Evolutionary conservation across 2,888 invertebrate genomes (phyloP).

Genomic region (Dioctria rufipes): DNA sequence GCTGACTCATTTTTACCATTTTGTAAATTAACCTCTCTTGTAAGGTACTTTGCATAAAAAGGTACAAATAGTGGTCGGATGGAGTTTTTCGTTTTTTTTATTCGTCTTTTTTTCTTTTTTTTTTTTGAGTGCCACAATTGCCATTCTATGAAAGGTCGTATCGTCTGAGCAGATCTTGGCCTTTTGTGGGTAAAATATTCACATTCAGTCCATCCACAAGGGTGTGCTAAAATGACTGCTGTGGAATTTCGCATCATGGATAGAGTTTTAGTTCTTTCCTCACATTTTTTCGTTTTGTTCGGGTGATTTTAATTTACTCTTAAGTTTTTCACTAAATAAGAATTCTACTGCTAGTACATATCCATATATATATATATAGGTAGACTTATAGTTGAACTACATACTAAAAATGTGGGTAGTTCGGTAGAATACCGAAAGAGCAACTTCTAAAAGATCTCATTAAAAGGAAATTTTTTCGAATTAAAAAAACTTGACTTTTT

Average conservation of each 20-base stretch:
- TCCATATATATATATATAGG: no score
- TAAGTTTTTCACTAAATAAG: constrained; percentile 2
- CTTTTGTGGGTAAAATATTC: constrained; percentile 3
- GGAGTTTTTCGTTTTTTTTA: background rate
- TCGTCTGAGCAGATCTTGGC: background rate
- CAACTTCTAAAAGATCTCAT: background rate
- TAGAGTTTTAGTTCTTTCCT: background rate
- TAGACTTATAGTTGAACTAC: background rate
- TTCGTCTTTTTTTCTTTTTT: background rate
- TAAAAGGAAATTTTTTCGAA: background rate
- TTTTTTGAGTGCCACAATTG: background rate
- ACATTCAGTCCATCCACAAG: background rate
- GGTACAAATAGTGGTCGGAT: constrained; percentile 37
- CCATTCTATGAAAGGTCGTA: constrained; percentile 8
- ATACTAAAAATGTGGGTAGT: background rate
- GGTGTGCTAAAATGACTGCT: constrained; percentile 1
- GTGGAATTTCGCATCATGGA: background rate
- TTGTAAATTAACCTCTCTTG: constrained; percentile 37
- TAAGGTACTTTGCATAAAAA: constrained; percentile 38
- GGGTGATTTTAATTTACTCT: background rate
- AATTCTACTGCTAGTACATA: background rate
- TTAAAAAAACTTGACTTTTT: background rate
- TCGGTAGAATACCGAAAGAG: background rate
- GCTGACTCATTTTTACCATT: constrained; percentile 37
- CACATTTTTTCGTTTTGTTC: background rate